Conservation (phyloP, 2,888 invertebrate species). For the Steinernema hermaphroditum region DNA sequence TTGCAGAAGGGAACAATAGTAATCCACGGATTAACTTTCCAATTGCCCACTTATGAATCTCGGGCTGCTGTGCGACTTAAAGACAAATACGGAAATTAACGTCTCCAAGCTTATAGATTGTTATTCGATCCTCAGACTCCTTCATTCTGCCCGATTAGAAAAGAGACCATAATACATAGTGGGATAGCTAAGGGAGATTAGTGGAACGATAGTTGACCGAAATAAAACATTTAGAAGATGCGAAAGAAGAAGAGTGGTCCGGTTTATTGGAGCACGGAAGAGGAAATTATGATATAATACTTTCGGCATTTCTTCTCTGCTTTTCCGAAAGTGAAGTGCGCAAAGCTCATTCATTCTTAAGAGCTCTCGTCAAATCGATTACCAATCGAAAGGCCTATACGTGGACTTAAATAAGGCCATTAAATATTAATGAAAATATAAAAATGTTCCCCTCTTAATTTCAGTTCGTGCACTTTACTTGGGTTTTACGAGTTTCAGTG, state of each 20-base stretch:
- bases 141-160: too few relatives aligned
- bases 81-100: constrained; percentile 30
- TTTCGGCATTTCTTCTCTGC: constrained; percentile 5
- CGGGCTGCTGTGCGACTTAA: neutral
- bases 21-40: constrained; percentile 24
- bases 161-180: too few relatives aligned
- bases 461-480: neutral
- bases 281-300: constrained; percentile 22
- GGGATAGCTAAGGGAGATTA: too few relatives aligned
- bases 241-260: too few relatives aligned
- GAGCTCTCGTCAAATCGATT: constrained; percentile 23
- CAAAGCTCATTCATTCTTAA: constrained; percentile 23
- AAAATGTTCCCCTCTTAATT: constrained; percentile 1
- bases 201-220: too few relatives aligned
- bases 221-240: too few relatives aligned
- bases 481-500: neutral
- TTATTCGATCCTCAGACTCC: neutral
- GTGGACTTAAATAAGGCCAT: constrained; percentile 15
- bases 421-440: constrained; percentile 21
- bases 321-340: constrained; percentile 19
- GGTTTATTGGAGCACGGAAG: too few relatives aligned
- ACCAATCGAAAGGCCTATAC: constrained; percentile 26
- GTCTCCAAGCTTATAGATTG: constrained; percentile 6
- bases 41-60: constrained; percentile 11
- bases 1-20: constrained; percentile 1